These are phyloP conservation scores for Piscicola geometra DNA, from an alignment of 2,888 invertebrate genomes.

Conservation along the genomic window DNA sequence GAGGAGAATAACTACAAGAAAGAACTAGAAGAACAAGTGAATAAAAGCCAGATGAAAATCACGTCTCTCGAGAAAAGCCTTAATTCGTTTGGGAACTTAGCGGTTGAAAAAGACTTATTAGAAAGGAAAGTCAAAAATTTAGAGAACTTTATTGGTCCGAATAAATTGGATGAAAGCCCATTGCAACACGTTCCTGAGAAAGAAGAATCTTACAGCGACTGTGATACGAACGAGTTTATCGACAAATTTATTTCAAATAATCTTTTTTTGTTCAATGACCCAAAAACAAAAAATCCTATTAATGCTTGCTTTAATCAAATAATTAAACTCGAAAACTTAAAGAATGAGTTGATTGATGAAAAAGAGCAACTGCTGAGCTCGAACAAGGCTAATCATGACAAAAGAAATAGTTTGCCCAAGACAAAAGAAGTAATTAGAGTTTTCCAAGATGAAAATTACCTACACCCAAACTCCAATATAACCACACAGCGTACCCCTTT, in stretches of 20 bases:
- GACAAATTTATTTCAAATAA: neutral
- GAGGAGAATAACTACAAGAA: too few relatives aligned
- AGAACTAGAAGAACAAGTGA: too few relatives aligned
- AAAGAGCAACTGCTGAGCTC: neutral
- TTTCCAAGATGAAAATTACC: too few relatives aligned
- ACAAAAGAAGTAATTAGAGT: too few relatives aligned
- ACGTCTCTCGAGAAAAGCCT: neutral
- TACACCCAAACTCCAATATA: neutral
- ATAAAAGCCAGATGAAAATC: neutral
- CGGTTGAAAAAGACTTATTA: constrained; percentile 22
- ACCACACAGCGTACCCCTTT: neutral
- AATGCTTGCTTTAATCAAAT: neutral
- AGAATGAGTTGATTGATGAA: neutral
- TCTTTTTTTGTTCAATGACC: neutral
- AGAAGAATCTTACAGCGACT: neutral
- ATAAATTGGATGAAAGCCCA: neutral
- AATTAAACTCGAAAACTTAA: neutral
- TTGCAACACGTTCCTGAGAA: neutral
- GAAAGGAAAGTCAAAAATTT: neutral
- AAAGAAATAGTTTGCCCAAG: neutral
- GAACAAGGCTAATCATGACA: neutral
- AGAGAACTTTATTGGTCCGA: neutral
- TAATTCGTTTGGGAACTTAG: neutral
- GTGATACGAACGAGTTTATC: neutral
- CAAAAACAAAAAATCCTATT: neutral